Base-by-base conservation (phyloP, 2,888 invertebrate genomes). In the Amiota communis region DNA sequence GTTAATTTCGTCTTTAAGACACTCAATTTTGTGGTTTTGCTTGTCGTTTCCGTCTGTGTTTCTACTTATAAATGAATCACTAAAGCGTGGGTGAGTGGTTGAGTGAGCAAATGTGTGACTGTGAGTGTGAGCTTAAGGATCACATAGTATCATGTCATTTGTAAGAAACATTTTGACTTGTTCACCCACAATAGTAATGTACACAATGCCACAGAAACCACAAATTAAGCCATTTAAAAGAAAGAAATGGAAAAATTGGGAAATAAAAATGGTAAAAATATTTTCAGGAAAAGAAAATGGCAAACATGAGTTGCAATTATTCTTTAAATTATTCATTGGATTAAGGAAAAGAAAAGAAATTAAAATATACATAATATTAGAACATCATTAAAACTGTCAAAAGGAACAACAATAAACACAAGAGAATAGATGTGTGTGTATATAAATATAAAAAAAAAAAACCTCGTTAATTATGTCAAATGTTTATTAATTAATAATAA, bases 1-100 rank as follows among this genome's bases (percentile, higher is more conserved):
- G 85, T 84, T 83, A 83, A 83, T 83, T 83, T 83, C 85, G 77
- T 83, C 83, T 80, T 83, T 80, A 83, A 83, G 82, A 83, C 81
- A 83, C 83, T 84, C 85, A 83, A 83, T 81, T 75, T 74, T 82
- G 82, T 69, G 85, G 82, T 83, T 78, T 77, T n/a, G 3, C 23
- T 23, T 23, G 23, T 23, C 3, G 23, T 23, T 36, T 2, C 36
- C 36, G 36, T 36, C 6, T 36, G 36, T 6, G 0, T 36, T 36
- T 36, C 36, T 36, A n/a, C n/a, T n/a, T n/a, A 36, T 36, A 36
- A 36, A 36, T 36, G 36, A 36, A 2, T 36, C 36, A 36, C 4
- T 36, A 36, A 6, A 4, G 6, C 2, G 36, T 56, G 13, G n/a
- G 13, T 56, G 23, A 23, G 3, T 23, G 23, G 23, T 23, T 2